Evolutionary conservation across 2,113 vertebrate genomes (phyloP).

Genomic region (Colinus virginianus): DNA sequence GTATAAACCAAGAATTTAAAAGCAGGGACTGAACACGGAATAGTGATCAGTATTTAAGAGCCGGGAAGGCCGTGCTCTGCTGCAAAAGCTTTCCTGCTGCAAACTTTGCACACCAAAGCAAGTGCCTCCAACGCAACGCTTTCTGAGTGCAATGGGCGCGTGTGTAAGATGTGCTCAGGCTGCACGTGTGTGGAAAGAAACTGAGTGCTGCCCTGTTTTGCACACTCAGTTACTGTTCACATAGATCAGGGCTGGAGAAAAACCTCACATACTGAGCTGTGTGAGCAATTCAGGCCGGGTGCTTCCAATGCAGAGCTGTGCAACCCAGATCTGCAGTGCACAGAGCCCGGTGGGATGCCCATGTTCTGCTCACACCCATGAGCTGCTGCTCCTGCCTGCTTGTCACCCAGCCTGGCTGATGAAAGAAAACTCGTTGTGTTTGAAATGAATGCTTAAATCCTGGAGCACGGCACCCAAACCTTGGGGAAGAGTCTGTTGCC

Average conservation of each 20-base stretch:
- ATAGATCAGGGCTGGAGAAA: not conserved
- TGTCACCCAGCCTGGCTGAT: not conserved
- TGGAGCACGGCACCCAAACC: not conserved
- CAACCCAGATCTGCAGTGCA: accelerated
- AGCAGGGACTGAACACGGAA: not conserved
- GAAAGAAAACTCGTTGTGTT: not conserved
- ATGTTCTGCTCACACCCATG: accelerated
- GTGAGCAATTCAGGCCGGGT: accelerated
- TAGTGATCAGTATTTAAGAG: not conserved
- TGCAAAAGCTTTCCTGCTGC: not conserved
- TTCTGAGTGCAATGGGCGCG: accelerated
- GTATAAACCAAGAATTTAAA: not conserved
- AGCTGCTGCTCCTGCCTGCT: not conserved
- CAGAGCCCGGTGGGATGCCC: accelerated
- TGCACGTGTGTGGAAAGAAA: accelerated
- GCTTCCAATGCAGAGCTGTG: accelerated
- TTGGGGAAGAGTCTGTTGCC: not conserved
- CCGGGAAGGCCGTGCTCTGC: not conserved
- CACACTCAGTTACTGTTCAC: not conserved
- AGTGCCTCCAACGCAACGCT: accelerated
- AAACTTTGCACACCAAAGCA: accelerated
- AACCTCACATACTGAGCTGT: not conserved
- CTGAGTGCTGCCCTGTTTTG: not conserved
- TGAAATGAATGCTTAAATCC: not conserved
- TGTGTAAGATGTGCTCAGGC: accelerated